Evolutionary conservation across 2,888 invertebrate species (phyloP).

Genomic region (Mimas tiliae): DNA sequence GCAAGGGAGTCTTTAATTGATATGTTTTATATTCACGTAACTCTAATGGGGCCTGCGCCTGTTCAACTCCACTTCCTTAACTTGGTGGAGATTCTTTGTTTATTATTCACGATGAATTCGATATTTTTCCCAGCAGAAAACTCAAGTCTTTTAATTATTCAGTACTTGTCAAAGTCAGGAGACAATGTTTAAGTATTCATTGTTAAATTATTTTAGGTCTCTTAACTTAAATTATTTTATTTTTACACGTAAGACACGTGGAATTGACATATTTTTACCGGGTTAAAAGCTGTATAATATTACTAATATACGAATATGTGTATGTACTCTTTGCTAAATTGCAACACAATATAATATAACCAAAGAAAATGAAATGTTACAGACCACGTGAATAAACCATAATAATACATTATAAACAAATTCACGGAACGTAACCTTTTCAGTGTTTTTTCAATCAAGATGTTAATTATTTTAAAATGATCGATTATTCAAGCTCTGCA

Average conservation of each 20-base stretch:
- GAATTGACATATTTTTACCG: too few relatives aligned
- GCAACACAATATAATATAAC: too few relatives aligned
- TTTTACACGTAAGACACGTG: not conserved
- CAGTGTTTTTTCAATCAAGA: not conserved
- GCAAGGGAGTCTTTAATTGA: constrained; percentile 52
- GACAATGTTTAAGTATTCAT: constrained; percentile 48
- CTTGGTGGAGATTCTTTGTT: constrained; percentile 67
- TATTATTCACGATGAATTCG: constrained; percentile 76
- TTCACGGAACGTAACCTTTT: not conserved
- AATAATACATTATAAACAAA: not conserved
- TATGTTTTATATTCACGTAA: constrained; percentile 56
- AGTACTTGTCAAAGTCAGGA: constrained; percentile 59
- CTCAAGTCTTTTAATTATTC: constrained; percentile 72
- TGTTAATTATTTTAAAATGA: too few relatives aligned
- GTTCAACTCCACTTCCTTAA: constrained; percentile 52
- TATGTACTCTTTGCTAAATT: too few relatives aligned
- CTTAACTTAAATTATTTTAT: not conserved
- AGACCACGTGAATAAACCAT: not conserved
- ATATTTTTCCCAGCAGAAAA: constrained; percentile 65
- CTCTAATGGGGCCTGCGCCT: constrained; percentile 53
- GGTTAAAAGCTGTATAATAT: too few relatives aligned
- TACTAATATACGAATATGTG: too few relatives aligned
- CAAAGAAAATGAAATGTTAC: too few relatives aligned
- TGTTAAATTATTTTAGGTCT: not conserved
- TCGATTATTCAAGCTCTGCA: too few relatives aligned